Base-by-base conservation (phyloP, 1,140 invertebrate species). In the Pollicipes pollicipes region DNA sequence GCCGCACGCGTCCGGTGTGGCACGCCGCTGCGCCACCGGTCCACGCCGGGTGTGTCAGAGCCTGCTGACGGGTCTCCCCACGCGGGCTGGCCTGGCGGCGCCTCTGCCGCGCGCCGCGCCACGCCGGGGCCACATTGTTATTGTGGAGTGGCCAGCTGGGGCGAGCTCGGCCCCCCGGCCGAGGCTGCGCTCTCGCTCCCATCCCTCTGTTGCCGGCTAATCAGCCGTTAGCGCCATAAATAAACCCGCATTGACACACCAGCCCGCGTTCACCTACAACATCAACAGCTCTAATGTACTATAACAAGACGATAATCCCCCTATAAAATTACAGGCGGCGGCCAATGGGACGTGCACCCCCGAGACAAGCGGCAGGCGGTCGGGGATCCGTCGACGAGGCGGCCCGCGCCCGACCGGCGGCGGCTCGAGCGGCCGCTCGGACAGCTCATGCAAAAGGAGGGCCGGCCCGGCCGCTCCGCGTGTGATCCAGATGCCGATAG, bases 291-390 rank as follows among this genome's bases (percentile, higher is more conserved):
- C 45, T 58, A 58, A 58, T 58, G 45, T 58, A 58, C 45, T 58
- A 58, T 58, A 58, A 58, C 45, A 58, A 58, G 45, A 58, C 45
- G 45, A 58, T 58, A 58, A 58, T 58, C 45, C 45, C 45, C 45
- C 45, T 58, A 58, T 58, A 58, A 58, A 58, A 58, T 58, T 17
- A 58, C 45, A 35, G 32, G n/a, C 32, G 16, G 32, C 32, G 4
- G 32, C 32, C 32, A 16, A 2, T 21, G 45, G 45, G 45, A 10
- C 45, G 8, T 35, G 32, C 2, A 3, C 45, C 24, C 21, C 24
- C 17, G 13, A 58, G 13, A 58, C 2, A 58, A 21, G 13, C 13
- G 45, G 35, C 35, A 17, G 35, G 35, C 35, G 35, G n/a, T n/a
- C 35, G 17, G 35, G 6, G 45, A 10, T 10, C 13, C 45, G 24